Conservation (phyloP, 2,888 invertebrate genomes). For the Ryuthela nishihirai region DNA sequence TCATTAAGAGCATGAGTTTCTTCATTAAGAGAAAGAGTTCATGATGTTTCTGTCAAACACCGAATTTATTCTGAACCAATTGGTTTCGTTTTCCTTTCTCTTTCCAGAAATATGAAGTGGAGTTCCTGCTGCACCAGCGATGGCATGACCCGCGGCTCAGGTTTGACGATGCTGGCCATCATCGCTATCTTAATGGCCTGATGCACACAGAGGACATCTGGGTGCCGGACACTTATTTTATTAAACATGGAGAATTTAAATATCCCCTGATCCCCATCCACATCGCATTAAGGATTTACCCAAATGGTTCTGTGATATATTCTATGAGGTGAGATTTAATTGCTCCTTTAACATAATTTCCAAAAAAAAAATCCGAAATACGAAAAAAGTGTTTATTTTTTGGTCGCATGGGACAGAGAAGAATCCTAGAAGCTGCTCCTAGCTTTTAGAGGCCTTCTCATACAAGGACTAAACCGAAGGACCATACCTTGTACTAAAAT, state of each 20-base stretch:
- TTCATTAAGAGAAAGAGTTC: too few relatives aligned
- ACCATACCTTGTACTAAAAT: too few relatives aligned
- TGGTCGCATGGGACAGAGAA: too few relatives aligned
- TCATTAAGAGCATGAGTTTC: too few relatives aligned
- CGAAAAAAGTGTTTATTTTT: too few relatives aligned
- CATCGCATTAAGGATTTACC: constrained; percentile 85
- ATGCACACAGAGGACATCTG: constrained; percentile 89
- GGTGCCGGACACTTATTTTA: constrained; percentile 93
- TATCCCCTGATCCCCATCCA: constrained; percentile 82
- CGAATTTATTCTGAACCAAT: neutral
- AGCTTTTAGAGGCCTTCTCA: too few relatives aligned
- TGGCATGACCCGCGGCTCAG: constrained; percentile 87
- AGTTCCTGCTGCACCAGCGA: constrained; percentile 87
- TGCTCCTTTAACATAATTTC: too few relatives aligned
- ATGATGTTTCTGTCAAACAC: too few relatives aligned
- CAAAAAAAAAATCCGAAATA: too few relatives aligned
- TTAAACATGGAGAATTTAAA: constrained; percentile 95
- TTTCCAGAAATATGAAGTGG: constrained; percentile 90
- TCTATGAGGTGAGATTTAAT: constrained; percentile 73
- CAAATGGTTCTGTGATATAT: constrained; percentile 90
- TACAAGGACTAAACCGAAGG: too few relatives aligned
- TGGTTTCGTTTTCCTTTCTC: too few relatives aligned
- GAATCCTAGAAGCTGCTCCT: too few relatives aligned
- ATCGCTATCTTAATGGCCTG: constrained; percentile 85
- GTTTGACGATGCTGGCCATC: constrained; percentile 66